Percentiles rank a stretch among this genome's conserved stretches.
phyloP scores from a whole-genome alignment of 2,797 vertebrate genomes.

The Pterois miles region DNA sequence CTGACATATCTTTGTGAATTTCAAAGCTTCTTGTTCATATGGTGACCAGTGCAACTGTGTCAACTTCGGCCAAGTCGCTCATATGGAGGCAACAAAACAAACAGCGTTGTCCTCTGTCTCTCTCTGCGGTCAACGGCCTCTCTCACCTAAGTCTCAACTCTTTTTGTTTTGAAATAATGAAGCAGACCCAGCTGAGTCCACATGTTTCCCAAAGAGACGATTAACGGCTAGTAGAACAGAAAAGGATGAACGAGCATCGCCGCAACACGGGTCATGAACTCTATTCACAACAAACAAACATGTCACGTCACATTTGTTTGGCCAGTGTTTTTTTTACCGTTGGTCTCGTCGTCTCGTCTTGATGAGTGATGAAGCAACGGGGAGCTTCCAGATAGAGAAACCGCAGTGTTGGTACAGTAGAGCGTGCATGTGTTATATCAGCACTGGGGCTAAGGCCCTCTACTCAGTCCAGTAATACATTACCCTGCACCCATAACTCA shows the following conservation, averaged over 20 bases:
- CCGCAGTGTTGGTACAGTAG: neutral
- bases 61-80: slow-evolving; percentile 55
- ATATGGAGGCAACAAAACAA: slow-evolving; percentile 55
- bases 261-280: slow-evolving; percentile 47
- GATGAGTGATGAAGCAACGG: slow-evolving; percentile 42
- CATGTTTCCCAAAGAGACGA: slow-evolving; percentile 62
- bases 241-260: slow-evolving; percentile 43
- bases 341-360: slow-evolving; percentile 19
- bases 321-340: slow-evolving; percentile 52
- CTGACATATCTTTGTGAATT: slow-evolving; percentile 38
- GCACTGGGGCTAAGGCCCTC: slow-evolving; percentile 1
- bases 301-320: slow-evolving; percentile 50
- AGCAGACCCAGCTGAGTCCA: slow-evolving; percentile 56
- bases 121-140: neutral
- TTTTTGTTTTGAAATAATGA: too few species aligned
- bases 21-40: slow-evolving; percentile 63
- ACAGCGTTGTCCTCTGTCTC: neutral
- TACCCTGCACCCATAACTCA: slow-evolving; percentile 1
- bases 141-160: too few species aligned
- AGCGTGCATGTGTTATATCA: slow-evolving; percentile 6
- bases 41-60: slow-evolving; percentile 56
- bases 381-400: slow-evolving; percentile 32
- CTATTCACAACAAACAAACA: slow-evolving; percentile 48
- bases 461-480: neutral
- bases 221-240: slow-evolving; percentile 57